Evolutionary conservation across 1,140 invertebrate genomes (phyloP), one percentile per base, ranked within the genome.

Genomic region (Rhagoletis pomonella): DNA sequence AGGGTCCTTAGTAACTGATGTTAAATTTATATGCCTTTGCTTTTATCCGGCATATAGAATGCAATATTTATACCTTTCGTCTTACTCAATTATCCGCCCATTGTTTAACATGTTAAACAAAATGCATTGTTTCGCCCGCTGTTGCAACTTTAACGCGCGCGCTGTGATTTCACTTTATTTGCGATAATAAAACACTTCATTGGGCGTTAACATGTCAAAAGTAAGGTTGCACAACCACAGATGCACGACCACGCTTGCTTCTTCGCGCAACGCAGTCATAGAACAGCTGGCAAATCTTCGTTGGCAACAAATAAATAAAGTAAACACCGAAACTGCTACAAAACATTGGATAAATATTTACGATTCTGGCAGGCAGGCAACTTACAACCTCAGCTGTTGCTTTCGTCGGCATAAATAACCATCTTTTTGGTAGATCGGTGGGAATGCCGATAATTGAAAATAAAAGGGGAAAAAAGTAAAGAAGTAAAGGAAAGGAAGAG

Each of bases 121-220:
- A 81, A 81, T 81, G 4, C 73, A 81, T 81, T 81, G 73, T 81
- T 81, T 14, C 9, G 42, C 42, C 42, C 44, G 73, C 55, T 81
- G 73, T 81, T 50, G 73, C 47, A 55, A 81, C 58, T 86, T 64
- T 42, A 86, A 60, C 58, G 85, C 19, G 58, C 58, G 19, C 69
- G 89, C 90, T 91, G 91, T 91, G 91, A 91, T 91, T 91, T 91
- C 91, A 91, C 91, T 91, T 91, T 91, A 91, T 91, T 91, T 91
- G 91, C 89, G 89, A 91, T 91, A 92, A 91, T 91, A 91, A 91
- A 91, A 91, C 91, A 91, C 90, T 90, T 90, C 91, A 65, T 39
- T 55, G 73, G 55, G 50, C 73, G 44, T 50, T 55, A 47, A 42
- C 47, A 81, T 55, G 73, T 81, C 73, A 47, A 19, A 55, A 58